These are phyloP conservation scores for Ichneumoninae sp. DNA, from an alignment of 2,888 invertebrate genomes.

Conservation along the genomic window DNA sequence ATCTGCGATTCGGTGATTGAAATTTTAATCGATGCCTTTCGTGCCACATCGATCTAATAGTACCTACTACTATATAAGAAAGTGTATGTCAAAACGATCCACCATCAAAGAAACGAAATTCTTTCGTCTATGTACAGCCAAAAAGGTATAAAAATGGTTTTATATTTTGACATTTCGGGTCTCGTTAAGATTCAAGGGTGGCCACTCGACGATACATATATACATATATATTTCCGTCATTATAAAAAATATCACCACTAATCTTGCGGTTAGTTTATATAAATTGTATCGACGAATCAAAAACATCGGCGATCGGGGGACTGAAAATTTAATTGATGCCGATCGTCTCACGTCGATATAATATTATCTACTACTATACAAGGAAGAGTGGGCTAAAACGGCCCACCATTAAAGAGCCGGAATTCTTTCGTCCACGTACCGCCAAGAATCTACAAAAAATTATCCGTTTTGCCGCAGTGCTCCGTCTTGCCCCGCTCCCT, in stretches of 20 bases:
- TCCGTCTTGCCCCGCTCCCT: neutral
- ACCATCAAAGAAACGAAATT: neutral
- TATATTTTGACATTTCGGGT: constrained; percentile 59
- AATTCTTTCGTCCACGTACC: neutral
- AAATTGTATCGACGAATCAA: constrained; percentile 5
- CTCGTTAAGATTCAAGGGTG: constrained; percentile 61
- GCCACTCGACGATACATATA: constrained; percentile 49
- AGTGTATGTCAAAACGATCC: too few species aligned
- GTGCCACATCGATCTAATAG: neutral
- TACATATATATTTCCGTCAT: too few species aligned
- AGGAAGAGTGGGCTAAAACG: too few species aligned
- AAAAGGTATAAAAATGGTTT: too few species aligned
- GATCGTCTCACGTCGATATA: neutral
- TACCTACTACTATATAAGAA: too few species aligned
- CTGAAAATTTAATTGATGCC: constrained; percentile 9
- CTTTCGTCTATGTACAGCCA: neutral
- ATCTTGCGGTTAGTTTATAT: constrained; percentile 1
- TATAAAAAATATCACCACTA: constrained; percentile 1
- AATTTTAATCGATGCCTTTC: constrained; percentile 5
- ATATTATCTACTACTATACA: too few species aligned
- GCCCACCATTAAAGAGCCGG: too few species aligned
- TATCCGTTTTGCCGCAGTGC: neutral
- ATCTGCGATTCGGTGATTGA: neutral
- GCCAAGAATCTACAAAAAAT: neutral
- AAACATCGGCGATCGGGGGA: neutral